Evolutionary conservation across 2,113 vertebrate genomes (phyloP), one percentile per base, ranked within the genome.

Genomic region (Steatornis caripensis): DNA sequence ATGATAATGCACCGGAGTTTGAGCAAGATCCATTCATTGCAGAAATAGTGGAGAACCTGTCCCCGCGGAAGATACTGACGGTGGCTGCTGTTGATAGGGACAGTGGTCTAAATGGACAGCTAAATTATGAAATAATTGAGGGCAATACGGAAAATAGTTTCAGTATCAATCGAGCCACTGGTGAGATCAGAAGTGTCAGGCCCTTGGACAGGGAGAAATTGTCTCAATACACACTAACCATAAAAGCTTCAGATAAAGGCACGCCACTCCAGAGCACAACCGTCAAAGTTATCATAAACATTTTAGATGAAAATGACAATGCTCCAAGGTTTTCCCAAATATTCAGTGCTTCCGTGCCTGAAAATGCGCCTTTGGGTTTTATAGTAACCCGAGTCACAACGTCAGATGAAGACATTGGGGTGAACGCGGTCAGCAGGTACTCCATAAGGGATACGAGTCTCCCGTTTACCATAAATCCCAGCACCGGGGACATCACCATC

Each of bases 301-400:
- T 99, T 30, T 97, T 99, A 91, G 99, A 99, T 96, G 99, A 99
- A 78, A 99, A 99, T 34, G 99, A 99, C 89, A 99, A 99, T 1
- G 99, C 99, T 15, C 99, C 99, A 0, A 98, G 99, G 91, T 99
- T 99, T 96, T 99, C 99, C 13, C 99, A 99, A 89, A 99, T 99
- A 94, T 99, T 99, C 53, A 99, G 99, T 41, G 98, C 99, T 72
- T 98, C 98, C 1, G 99, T 99, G 79, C 98, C 99, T 26, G 99
- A 99, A 97, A 99, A 99, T 10, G 99, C 99, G 8, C 99, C 99
- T 6, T 97, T 99, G 48, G 99, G 99, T 15, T 99, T 98, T 93
- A 99, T 98, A 0, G 99, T 99, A 37, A 99, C 99, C 10, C 98
- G 97, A 22, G 99, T 99, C 68, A 99, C 99, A 2, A 99, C 99